Evolutionary conservation across 2,888 invertebrate genomes (phyloP).

Genomic region (Diaperis boleti): DNA sequence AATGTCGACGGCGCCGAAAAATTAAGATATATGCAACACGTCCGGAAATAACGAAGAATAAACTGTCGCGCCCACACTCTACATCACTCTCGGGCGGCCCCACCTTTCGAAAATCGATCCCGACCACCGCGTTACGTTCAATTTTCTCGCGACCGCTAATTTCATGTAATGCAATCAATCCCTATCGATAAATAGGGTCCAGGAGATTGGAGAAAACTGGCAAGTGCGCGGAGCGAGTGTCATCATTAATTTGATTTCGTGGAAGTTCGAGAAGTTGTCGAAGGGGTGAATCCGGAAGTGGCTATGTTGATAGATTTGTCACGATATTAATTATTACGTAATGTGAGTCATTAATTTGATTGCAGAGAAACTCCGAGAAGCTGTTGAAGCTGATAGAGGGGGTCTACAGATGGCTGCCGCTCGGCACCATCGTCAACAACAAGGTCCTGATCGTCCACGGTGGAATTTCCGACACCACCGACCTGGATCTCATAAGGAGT

Average conservation of each 20-base stretch:
- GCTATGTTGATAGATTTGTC: too few relatives aligned
- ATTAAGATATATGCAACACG: background rate
- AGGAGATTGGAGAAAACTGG: slow-evolving; percentile 23
- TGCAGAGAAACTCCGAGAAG: slow-evolving; percentile 81
- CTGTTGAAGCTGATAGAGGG: slow-evolving; percentile 87
- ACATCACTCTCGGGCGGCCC: background rate
- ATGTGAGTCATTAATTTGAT: slow-evolving; percentile 48
- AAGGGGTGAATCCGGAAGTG: slow-evolving; percentile 92
- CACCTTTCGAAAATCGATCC: background rate
- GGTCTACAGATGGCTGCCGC: slow-evolving; percentile 92
- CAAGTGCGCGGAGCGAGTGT: slow-evolving; percentile 10
- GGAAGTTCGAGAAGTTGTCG: slow-evolving; percentile 81
- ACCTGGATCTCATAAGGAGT: slow-evolving; percentile 82
- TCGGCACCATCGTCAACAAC: slow-evolving; percentile 91
- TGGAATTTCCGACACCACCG: slow-evolving; percentile 90
- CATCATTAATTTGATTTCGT: slow-evolving; percentile 63
- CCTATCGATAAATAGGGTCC: background rate
- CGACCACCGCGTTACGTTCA: too few relatives aligned
- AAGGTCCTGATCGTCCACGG: slow-evolving; percentile 93
- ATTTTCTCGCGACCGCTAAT: background rate
- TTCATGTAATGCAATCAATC: slow-evolving; percentile 2
- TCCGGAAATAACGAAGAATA: background rate
- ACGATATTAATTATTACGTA: too few relatives aligned
- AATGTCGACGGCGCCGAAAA: too few relatives aligned
- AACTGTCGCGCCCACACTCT: background rate